Percentiles rank a stretch among this genome's conserved stretches.
These are phyloP conservation scores for Eospalax fontanierii DNA, from an alignment of 2,797 vertebrate species.

Conservation along the genomic window DNA sequence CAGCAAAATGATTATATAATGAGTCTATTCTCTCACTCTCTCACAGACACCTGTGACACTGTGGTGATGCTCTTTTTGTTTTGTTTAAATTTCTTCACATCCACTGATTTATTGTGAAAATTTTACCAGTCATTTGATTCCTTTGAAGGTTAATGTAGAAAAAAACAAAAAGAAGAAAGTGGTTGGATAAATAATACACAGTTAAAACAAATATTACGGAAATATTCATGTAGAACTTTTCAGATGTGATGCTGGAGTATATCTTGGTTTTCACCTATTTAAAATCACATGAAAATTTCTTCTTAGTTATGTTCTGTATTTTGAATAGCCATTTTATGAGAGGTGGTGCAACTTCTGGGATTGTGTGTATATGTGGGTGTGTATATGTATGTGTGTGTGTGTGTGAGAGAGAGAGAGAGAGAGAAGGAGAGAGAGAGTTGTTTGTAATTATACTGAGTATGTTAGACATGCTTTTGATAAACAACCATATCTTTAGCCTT, in stretches of 20 bases:
- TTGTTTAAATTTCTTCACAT: not conserved
- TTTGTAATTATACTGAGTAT: too few species aligned
- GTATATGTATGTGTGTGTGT: too few species aligned
- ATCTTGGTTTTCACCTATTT: conserved; percentile 11
- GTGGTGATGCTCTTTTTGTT: not conserved
- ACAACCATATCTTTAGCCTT: not conserved
- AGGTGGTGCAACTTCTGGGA: not conserved
- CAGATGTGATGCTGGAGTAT: not conserved
- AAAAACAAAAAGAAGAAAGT: not conserved
- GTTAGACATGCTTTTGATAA: not conserved
- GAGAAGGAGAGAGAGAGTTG: too few species aligned
- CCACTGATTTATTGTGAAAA: not conserved
- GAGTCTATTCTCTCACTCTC: not conserved
- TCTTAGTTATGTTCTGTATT: not conserved
- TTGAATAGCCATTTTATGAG: not conserved
- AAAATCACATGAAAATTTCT: not conserved
- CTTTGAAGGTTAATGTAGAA: conserved; percentile 7
- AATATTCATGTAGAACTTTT: not conserved
- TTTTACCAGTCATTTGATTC: not conserved
- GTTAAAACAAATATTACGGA: conserved; percentile 35
- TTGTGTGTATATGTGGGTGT: too few species aligned
- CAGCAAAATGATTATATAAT: not conserved
- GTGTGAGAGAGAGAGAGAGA: too few species aligned
- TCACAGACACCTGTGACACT: not conserved
- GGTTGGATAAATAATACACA: not conserved